Evolutionary conservation across 1,140 invertebrate species (phyloP), one percentile per base, ranked within the genome.

Genomic region (Drosophila ogumai): DNA sequence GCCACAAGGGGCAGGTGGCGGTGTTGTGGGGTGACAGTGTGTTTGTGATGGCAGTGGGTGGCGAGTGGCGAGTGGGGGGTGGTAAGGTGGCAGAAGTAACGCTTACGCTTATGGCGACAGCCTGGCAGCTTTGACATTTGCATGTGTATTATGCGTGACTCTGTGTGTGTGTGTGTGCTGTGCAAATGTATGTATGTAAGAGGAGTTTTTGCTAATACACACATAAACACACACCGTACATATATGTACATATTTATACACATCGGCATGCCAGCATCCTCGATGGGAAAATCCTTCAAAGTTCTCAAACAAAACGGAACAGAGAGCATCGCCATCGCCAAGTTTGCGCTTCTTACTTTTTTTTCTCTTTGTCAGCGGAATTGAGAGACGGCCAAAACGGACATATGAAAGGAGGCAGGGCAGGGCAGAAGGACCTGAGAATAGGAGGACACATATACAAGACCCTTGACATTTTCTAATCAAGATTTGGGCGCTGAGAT

Each of bases 71-170:
- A 46, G 6, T 46, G 22, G 19, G 19, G 12, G 12, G 6, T 46
- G 43, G 50, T 28, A 22, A 67, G 66, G 66, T 69, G 66, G 63
- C 38, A 68, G 32, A 67, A 69, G 61, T 67, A 64, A 55, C 61
- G 66, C 66, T 69, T 55, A 67, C 47, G 47, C 66, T 54, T 69
- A 66, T 65, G 72, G 61, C 72, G 73, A 66, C 73, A 73, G 73
- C 46, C 72, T 65, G 54, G 54, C 52, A 75, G 72, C 73, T 75
- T 75, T 75, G 73, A 75, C 73, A 75, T 75, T 75, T 75, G 49
- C 72, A 75, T 75, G 73, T 75, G 69, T 75, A 75, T 50, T 63
- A 73, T 63, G 72, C 58, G 50, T 68, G 46, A 41, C 46, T 49
- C 59, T 49, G 17, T 58, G 47, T 68, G 38, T 31, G 52, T 57